phyloP scores from a whole-genome alignment of 2,888 invertebrate genomes.

The Pseudococcus jackbeardsleyi region DNA sequence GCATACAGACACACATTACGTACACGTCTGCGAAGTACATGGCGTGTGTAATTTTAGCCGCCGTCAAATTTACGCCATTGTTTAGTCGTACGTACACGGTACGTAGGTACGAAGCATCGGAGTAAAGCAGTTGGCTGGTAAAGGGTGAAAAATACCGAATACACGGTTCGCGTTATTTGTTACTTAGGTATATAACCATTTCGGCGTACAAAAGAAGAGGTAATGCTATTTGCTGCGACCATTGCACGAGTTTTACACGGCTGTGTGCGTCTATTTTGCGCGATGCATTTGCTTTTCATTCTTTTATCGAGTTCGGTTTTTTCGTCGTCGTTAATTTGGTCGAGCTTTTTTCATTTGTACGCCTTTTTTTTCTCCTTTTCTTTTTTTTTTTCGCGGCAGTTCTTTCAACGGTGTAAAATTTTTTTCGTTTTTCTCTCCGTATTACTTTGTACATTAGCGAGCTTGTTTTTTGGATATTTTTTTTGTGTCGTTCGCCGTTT shows the following conservation, averaged over 20 bases:
- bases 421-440: conserved; percentile 41
- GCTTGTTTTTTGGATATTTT: conserved; percentile 66
- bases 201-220: conserved; percentile 43
- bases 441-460: conserved; percentile 65
- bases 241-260: conserved; percentile 45
- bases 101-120: no score
- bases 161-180: conserved; percentile 39
- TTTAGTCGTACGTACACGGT: neutral
- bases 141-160: conserved; percentile 29
- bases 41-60: conserved; percentile 30
- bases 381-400: conserved; percentile 18
- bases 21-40: neutral
- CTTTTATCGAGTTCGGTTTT: conserved; percentile 47
- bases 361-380: neutral
- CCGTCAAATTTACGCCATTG: conserved; percentile 53
- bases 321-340: conserved; percentile 45
- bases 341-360: conserved; percentile 56
- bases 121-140: neutral
- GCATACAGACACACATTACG: neutral
- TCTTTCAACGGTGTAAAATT: conserved; percentile 56
- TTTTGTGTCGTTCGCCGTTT: conserved; percentile 66
- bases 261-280: conserved; percentile 54
- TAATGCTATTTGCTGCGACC: conserved; percentile 52
- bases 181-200: conserved; percentile 39
- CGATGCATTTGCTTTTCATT: conserved; percentile 54